Percentiles rank a stretch among this genome's conserved stretches.
Conservation (phyloP, 2,797 vertebrate genomes). For the Gambelia wislizenii region DNA sequence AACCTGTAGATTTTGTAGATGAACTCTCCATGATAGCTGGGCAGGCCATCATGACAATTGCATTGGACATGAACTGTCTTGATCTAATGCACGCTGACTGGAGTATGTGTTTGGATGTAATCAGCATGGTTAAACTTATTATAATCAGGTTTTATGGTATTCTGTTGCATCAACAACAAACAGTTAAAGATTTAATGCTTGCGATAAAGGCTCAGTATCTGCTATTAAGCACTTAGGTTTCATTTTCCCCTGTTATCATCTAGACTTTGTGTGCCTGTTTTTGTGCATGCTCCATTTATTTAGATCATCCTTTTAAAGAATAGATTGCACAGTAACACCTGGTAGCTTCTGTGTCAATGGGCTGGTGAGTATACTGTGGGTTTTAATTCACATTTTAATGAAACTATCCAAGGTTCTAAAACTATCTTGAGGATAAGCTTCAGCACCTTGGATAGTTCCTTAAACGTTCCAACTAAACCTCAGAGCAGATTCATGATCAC, state of each 20-base stretch:
- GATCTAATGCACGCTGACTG: constrained; percentile 24
- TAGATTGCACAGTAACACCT: background rate
- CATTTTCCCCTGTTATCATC: constrained; percentile 8
- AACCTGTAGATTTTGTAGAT: too few relatives aligned
- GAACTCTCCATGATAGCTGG: too few relatives aligned
- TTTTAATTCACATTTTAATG: too few relatives aligned
- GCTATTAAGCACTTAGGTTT: constrained; percentile 28
- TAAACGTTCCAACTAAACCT: too few relatives aligned
- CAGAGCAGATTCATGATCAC: too few relatives aligned
- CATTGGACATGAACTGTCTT: constrained; percentile 33
- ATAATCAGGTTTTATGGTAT: constrained; percentile 45
- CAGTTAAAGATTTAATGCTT: constrained; percentile 54
- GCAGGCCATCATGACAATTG: too few relatives aligned
- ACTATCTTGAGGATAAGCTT: too few relatives aligned
- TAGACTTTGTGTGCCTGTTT: background rate
- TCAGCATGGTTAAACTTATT: constrained; percentile 61
- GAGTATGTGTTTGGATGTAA: constrained; percentile 51
- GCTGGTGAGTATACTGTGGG: background rate
- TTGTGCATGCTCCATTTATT: background rate
- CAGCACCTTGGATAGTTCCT: too few relatives aligned
- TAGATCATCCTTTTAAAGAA: background rate
- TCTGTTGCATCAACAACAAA: constrained; percentile 51
- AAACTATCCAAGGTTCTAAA: too few relatives aligned
- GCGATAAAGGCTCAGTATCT: constrained; percentile 16
- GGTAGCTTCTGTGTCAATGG: background rate